These are phyloP conservation scores for Agrotis clavis DNA, from an alignment of 2,888 invertebrate genomes.

Conservation along the genomic window DNA sequence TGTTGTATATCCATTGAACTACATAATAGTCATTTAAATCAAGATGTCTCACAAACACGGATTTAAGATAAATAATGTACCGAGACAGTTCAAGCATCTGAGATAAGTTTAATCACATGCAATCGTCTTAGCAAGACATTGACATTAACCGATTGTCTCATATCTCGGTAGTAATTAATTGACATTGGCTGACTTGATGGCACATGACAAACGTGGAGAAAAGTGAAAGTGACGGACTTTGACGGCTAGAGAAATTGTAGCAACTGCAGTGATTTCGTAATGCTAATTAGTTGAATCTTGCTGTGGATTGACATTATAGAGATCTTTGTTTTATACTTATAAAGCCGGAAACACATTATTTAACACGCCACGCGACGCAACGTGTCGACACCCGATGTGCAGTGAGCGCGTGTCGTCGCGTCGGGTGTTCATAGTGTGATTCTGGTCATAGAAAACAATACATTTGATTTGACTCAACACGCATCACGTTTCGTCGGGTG, in stretches of 20 bases:
- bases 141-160: slow-evolving; percentile 28
- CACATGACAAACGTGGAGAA: slow-evolving; percentile 32
- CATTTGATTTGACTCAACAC: too few species aligned
- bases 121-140: slow-evolving; percentile 50
- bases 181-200: slow-evolving; percentile 28
- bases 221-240: slow-evolving; percentile 54
- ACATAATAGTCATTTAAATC: background rate
- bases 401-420: too few species aligned
- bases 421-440: too few species aligned
- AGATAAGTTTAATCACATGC: slow-evolving; percentile 32
- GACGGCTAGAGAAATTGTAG: slow-evolving; percentile 29
- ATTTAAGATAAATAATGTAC: slow-evolving; percentile 37
- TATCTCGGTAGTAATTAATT: slow-evolving; percentile 37
- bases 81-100: slow-evolving; percentile 19
- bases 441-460: too few species aligned
- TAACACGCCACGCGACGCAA: too few species aligned
- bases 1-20: too few species aligned
- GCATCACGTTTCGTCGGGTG: too few species aligned
- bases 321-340: background rate
- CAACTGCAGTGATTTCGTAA: slow-evolving; percentile 13
- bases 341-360: too few species aligned
- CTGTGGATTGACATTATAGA: background rate
- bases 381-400: too few species aligned
- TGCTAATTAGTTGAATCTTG: slow-evolving; percentile 7
- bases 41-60: slow-evolving; percentile 11